Conservation (phyloP, 2,888 invertebrate species). For the Caenorhabditis angaria region DNA sequence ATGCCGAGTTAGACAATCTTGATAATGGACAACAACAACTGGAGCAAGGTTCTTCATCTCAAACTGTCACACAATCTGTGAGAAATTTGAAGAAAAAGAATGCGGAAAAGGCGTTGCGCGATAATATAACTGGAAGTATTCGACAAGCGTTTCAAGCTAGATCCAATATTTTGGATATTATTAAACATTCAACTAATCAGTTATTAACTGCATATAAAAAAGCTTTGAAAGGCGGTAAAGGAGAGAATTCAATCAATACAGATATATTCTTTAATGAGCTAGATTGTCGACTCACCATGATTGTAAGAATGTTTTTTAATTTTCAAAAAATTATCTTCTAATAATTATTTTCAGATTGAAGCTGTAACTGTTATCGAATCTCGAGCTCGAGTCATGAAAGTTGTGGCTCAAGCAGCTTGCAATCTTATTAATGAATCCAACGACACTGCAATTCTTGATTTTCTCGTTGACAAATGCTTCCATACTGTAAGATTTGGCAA, state of each 20-base stretch:
- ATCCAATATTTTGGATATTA: not conserved
- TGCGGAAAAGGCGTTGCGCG: not conserved
- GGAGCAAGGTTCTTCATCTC: no score
- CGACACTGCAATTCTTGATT: slow-evolving; percentile 1
- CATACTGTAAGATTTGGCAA: slow-evolving; percentile 11
- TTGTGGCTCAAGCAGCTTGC: not conserved
- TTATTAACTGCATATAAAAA: not conserved
- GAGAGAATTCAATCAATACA: not conserved
- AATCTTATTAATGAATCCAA: not conserved
- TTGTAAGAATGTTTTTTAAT: slow-evolving; percentile 9
- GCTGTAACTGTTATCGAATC: slow-evolving; percentile 16
- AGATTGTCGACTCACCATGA: slow-evolving; percentile 4
- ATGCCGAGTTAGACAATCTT: not conserved
- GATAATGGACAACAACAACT: not conserved
- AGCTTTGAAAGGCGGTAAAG: not conserved
- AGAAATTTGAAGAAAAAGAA: no score
- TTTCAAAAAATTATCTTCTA: not conserved
- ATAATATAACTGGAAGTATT: not conserved
- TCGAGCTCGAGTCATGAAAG: slow-evolving; percentile 26
- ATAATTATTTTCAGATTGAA: slow-evolving; percentile 15
- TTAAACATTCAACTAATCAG: not conserved
- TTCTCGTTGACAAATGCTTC: slow-evolving; percentile 14
- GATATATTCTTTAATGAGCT: slow-evolving; percentile 9
- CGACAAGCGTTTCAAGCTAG: slow-evolving; percentile 1
- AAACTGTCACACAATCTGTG: no score